A percentile compares a stretch with the other conserved stretches of the same genome.
Conservation (phyloP, 2,113 vertebrate genomes). For the Rattus norvegicus region GRCr8 NC_086026.1:32301501-32302000, state of each 20-base stretch:
- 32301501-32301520: constrained; percentile 71
- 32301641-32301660: not conserved
- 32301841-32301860: not conserved
- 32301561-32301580: constrained; percentile 67
- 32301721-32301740: not conserved
- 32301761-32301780: not conserved
- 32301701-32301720: not conserved
- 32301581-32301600: constrained; percentile 68
- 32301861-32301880: not conserved
- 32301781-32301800: not conserved
- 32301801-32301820: not conserved
- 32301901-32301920: constrained; percentile 32
- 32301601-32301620: not conserved
- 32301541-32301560: constrained; percentile 78
- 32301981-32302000: not conserved
- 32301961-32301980: not conserved
- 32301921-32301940: not conserved
- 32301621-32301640: not conserved
- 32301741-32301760: not conserved
- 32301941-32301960: not conserved
- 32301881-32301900: not conserved
- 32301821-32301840: not conserved
- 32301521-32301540: constrained; percentile 80
- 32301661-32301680: rapidly evolving
- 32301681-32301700: not conserved